Base-by-base conservation (phyloP, 1,140 invertebrate genomes). In the Heliconius hermathena region DNA sequence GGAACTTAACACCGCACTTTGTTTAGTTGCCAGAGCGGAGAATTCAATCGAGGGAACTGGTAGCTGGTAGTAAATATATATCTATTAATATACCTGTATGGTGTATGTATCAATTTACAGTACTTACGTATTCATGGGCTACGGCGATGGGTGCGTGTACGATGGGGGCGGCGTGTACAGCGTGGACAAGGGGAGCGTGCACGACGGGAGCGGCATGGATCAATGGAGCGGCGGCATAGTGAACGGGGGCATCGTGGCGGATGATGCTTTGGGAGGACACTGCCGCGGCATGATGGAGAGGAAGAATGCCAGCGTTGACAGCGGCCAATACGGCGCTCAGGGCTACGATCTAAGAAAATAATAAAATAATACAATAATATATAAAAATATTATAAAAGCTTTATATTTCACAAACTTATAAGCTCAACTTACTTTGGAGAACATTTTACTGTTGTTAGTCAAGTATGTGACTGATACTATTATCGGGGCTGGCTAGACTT, bases 181-280 rank as follows among this genome's bases (percentile, higher is more conserved):
- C n/a, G 36, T 92, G 91, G 29, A 93, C 94, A 78, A 91, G 87
- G 83, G 93, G 90, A 80, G 91, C 88, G 83, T 93, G 90, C 70
- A 92, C 89, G 3, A 94, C 36, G n/a, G 93, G 91, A 49, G 91
- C 90, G 71, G 91, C 88, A 73, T 92, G 89, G 70, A 88, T 82
- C 36, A 82, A 41, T 4, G 82, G 80, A 36, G 82, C 82, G 18
- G 90, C 60, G 13, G 91, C 91, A 73, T 93, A 90, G 82, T 93
- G 92, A 16, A 88, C 89, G 4, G 93, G 92, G 0, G 91, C 83
- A 60, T 95, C 93, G 41, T 95, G 94, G 71, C 92, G 91, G 49
- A 95, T 87, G 83, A 95, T 93, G 89, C 91, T 94, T 77, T 95
- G 94, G 16, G 94, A 95, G 20, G 94, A 95, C 41, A 94, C 88